These are phyloP conservation scores for Oryzias celebensis DNA, from an alignment of 2,113 vertebrate genomes.

Conservation along the genomic window DNA sequence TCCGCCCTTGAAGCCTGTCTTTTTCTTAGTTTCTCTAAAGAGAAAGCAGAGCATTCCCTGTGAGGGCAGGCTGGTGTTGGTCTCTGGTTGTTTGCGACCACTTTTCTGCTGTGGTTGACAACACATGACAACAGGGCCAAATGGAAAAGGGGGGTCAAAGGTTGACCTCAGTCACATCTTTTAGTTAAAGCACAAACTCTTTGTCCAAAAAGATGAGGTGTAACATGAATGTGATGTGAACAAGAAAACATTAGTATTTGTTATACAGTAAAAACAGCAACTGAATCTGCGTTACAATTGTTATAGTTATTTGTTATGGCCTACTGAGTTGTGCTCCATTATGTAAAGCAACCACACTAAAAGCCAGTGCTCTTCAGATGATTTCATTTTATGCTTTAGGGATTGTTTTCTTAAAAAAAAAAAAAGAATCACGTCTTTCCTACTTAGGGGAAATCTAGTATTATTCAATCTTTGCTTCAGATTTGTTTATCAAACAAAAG, in stretches of 20 bases:
- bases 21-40: slow-evolving; percentile 27
- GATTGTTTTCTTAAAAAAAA: too few relatives aligned
- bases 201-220: slow-evolving; percentile 18
- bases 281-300: not conserved
- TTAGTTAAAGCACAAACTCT: slow-evolving; percentile 69
- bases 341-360: too few relatives aligned
- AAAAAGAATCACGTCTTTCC: too few relatives aligned
- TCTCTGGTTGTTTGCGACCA: slow-evolving; percentile 96
- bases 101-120: slow-evolving; percentile 99
- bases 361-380: too few relatives aligned
- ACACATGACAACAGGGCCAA: slow-evolving; percentile 96
- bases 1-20: slow-evolving; percentile 12
- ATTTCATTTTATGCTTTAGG: too few relatives aligned
- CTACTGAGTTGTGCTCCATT: too few relatives aligned
- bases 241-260: slow-evolving; percentile 4
- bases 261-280: not conserved
- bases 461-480: too few relatives aligned
- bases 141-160: slow-evolving; percentile 84
- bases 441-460: too few relatives aligned
- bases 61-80: slow-evolving; percentile 81
- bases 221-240: not conserved
- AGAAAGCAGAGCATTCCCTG: slow-evolving; percentile 85
- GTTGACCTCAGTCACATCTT: slow-evolving; percentile 65
- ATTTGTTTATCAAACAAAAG: too few relatives aligned
- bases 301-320: not conserved